A percentile compares a stretch with the other conserved stretches of the same genome.
Evolutionary conservation across 1,140 invertebrate genomes (phyloP).

Genomic region (Pseudomyrmex dendroicus): DNA sequence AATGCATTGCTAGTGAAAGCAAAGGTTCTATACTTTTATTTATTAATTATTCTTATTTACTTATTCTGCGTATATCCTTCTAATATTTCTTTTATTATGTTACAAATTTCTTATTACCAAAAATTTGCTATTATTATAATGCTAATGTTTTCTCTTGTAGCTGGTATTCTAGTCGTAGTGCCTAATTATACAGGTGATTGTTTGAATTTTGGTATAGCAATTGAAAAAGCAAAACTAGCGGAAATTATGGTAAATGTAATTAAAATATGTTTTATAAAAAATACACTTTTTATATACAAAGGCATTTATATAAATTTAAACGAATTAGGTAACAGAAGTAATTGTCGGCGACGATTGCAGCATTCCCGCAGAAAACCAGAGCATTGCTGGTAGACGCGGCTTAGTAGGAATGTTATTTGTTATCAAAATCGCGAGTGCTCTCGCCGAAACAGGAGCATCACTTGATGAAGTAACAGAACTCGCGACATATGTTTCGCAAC

Average conservation of each 20-base stretch:
- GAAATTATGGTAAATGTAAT: slow-evolving; percentile 86
- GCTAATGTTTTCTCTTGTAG: slow-evolving; percentile 81
- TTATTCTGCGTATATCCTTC: neutral
- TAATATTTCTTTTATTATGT: too few species aligned
- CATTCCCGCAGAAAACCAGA: slow-evolving; percentile 86
- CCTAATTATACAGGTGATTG: slow-evolving; percentile 96
- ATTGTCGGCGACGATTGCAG: slow-evolving; percentile 91
- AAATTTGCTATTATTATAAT: neutral
- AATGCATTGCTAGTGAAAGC: slow-evolving; percentile 85
- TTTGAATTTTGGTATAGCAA: slow-evolving; percentile 93
- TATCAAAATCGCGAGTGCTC: slow-evolving; percentile 91
- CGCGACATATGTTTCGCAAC: slow-evolving; percentile 83
- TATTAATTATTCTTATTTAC: slow-evolving; percentile 6
- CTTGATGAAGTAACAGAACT: slow-evolving; percentile 86
- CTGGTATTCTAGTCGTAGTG: slow-evolving; percentile 90
- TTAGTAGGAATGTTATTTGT: slow-evolving; percentile 91
- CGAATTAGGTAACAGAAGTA: slow-evolving; percentile 86
- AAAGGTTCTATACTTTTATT: slow-evolving; percentile 80
- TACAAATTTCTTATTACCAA: neutral
- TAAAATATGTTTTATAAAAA: neutral
- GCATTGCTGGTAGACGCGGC: slow-evolving; percentile 89
- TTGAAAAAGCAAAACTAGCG: slow-evolving; percentile 89
- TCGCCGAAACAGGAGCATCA: slow-evolving; percentile 87
- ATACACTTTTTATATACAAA: neutral
- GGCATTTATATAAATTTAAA: neutral